phyloP scores from a whole-genome alignment of 1,140 invertebrate genomes.

The Magallana ariakensis region DNA sequence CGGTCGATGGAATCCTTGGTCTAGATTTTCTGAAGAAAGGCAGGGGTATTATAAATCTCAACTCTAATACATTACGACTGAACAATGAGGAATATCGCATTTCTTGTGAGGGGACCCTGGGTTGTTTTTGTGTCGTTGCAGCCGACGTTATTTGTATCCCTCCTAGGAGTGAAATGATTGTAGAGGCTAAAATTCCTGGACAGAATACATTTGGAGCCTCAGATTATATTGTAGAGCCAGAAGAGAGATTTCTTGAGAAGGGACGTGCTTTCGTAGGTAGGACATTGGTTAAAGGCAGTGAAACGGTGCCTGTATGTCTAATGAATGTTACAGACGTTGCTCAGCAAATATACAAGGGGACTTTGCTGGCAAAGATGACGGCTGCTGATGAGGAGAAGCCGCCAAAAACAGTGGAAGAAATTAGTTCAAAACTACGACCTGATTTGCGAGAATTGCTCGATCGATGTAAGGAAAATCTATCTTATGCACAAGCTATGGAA shows the following conservation, averaged over 20 bases:
- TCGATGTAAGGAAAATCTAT: neutral
- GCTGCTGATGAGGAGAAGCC: neutral
- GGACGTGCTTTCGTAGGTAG: constrained; percentile 1
- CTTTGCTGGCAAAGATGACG: neutral
- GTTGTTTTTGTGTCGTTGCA: neutral
- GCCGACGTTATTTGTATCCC: neutral
- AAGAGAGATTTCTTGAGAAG: neutral
- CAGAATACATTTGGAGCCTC: constrained; percentile 1
- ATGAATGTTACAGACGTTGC: neutral
- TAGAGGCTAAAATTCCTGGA: neutral
- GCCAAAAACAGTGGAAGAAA: neutral
- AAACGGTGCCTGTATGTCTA: neutral
- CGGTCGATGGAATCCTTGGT: constrained; percentile 23
- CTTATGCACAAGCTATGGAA: neutral
- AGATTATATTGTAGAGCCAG: constrained; percentile 13
- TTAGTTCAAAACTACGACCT: neutral
- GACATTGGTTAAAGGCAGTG: neutral
- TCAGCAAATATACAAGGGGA: neutral
- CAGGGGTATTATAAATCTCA: neutral
- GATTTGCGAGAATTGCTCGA: neutral
- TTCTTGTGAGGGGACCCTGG: neutral
- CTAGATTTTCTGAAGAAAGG: constrained; percentile 33
- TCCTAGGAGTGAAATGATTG: neutral
- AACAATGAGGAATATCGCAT: neutral
- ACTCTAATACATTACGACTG: neutral